Evolutionary conservation across 2,888 invertebrate species (phyloP), one percentile per base, ranked within the genome.

Genomic region (Ectropis crepuscularia): DNA sequence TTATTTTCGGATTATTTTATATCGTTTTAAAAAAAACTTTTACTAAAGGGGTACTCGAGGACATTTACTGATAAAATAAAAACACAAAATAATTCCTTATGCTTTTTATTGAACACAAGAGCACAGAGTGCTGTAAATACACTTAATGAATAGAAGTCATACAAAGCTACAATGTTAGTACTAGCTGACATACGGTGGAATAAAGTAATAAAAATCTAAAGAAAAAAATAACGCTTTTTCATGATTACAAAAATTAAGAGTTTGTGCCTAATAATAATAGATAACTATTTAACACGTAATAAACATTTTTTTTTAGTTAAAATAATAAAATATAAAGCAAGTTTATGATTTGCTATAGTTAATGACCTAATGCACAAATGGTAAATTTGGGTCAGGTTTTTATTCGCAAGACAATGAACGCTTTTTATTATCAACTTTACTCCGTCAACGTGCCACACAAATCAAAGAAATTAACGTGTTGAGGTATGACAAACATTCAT

Each of bases 51-150:
- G 2, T 28, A 28, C 16, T 41, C 5, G 41, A 51, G 2, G 16
- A 5, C 6, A 16, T 16, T 28, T 28, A 4, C 0, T 6, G 28
- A 53, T 11, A 36, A 49, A 57, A 68, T 65, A 38, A 42, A 64
- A 72, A 61, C 43, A 48, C 41, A 39, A 47, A 47, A 54, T 11
- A 2, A 61, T 64, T 63, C 65, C 74, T 79, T 78, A 79, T 68
- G 68, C 76, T 76, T 81, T 86, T 86, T 86, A 86, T 83, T 86
- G 82, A 87, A 86, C 86, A 85, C 83, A 82, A 82, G 76, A 80
- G 82, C 86, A 83, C 82, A 75, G 65, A 65, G 83, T 82, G 81
- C 80, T 75, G 73, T 79, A 77, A 81, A 82, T 81, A 81, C 77
- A 79, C 76, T 77, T 67, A 67, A 42, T 28, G 37, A 65, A 53